Evolutionary conservation across 2,113 vertebrate genomes (phyloP).

Genomic region (Mobula birostris): DNA sequence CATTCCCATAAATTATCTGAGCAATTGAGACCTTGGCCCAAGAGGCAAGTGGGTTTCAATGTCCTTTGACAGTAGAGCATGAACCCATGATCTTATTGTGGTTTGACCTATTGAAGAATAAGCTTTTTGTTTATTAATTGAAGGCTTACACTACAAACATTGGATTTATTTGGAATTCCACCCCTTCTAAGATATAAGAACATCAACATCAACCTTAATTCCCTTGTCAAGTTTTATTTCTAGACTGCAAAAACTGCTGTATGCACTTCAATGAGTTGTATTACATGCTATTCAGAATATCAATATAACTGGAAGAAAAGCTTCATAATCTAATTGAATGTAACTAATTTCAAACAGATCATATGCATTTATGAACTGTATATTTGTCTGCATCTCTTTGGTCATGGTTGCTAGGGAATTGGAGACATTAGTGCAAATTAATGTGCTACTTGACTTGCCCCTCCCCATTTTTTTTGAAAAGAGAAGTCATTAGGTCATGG

Average conservation of each 20-base stretch:
- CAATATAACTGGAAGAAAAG: conserved; percentile 6
- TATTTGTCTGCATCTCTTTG: not conserved
- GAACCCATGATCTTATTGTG: not conserved
- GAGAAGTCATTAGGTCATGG: not conserved
- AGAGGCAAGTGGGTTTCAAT: not conserved
- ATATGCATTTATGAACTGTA: not conserved
- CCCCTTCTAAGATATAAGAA: not conserved
- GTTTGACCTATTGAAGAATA: not conserved
- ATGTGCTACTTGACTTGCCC: not conserved
- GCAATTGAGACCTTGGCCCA: not conserved
- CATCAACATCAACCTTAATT: not conserved
- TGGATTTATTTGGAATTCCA: not conserved
- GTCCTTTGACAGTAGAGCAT: not conserved
- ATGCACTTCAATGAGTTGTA: not conserved
- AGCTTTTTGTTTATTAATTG: conserved; percentile 1
- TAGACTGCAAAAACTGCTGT: not conserved
- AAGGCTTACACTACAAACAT: not conserved
- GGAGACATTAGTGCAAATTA: not conserved
- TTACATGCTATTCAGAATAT: not conserved
- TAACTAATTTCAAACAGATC: conserved; percentile 21
- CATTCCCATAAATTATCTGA: not conserved
- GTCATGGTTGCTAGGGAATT: not conserved
- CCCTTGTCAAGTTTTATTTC: not conserved
- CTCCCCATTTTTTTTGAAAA: not conserved
- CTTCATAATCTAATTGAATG: conserved; percentile 15